Evolutionary conservation across 2,797 vertebrate genomes (phyloP).

Genomic region (Hemibagrus guttatus): DNA sequence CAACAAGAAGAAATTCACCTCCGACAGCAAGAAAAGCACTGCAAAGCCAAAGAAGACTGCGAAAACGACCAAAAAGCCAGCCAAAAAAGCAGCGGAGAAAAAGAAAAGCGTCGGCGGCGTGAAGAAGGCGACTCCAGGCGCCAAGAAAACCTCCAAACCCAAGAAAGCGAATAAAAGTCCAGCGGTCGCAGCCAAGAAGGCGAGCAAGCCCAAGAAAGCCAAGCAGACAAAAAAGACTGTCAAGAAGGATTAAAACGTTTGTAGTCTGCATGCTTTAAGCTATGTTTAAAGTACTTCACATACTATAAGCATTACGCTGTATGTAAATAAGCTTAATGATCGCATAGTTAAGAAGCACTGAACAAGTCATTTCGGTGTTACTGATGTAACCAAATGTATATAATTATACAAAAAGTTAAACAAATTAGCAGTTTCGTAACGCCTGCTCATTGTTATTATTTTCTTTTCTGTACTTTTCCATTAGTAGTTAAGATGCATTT

Average conservation of each 20-base stretch:
- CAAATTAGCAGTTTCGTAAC: not conserved
- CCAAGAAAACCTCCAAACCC: conserved; percentile 49
- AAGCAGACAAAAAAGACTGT: conserved; percentile 29
- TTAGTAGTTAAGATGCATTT: not conserved
- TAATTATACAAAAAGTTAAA: not conserved
- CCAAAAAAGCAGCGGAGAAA: conserved; percentile 51
- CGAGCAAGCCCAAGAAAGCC: conserved; percentile 64
- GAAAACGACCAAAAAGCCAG: conserved; percentile 49
- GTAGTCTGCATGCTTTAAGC: not conserved
- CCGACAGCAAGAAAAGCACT: conserved; percentile 61
- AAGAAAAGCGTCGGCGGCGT: conserved; percentile 43
- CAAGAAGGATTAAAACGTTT: not conserved
- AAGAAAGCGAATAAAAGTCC: conserved; percentile 51
- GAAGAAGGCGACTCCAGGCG: conserved; percentile 49
- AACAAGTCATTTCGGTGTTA: not conserved
- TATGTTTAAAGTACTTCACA: not conserved
- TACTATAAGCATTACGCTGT: not conserved
- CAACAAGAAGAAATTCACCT: conserved; percentile 81
- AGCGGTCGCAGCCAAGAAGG: conserved; percentile 41
- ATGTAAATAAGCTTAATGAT: not conserved
- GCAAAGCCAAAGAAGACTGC: not conserved
- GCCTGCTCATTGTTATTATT: not conserved
- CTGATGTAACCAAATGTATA: not conserved
- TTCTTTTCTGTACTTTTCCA: not conserved
- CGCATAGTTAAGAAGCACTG: not conserved